Base-by-base conservation (phyloP, 2,113 vertebrate genomes). In the Scortum barcoo region DNA sequence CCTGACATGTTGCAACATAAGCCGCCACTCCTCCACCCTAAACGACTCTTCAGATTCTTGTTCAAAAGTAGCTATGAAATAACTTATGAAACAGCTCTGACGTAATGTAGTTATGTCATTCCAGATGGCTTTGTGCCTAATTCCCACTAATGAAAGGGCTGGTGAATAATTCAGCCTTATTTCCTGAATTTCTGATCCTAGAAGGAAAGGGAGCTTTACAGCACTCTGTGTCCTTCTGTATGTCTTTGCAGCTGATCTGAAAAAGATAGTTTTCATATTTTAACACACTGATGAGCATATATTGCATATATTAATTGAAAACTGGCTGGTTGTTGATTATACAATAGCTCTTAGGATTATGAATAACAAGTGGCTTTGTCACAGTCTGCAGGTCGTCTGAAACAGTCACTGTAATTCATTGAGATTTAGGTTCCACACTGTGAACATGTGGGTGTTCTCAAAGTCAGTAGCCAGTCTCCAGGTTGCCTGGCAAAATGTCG, bases 141-240 rank as follows among this genome's bases (percentile, higher is more conserved):
- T 63, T 79, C 40, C 28, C 19, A 54, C 54, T 83, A 58, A 76
- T 88, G 61, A 76, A 83, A 38, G 26, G 26, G 38, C 16, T 61
- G 20, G 40, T 84, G 56, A 85, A 88, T 92, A 89, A 91, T 89
- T 88, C 46, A 86, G 60, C 16, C 36, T 26, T 51, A 53, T 62
- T 36, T 79, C 63, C 54, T 80, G 63, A 51, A 72, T 83, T 76
- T 85, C 67, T 86, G 5, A 68, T 73, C 58, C 24, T 56, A 56
- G 70, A 56, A 67, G 28, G n/a, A 75, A 24, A 72, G 26, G 51
- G 3, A 80, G 26, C 78, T 86, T 87, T 78, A 80, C 76, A 72
- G 51, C 7, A 26, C 33, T 71, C 46, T 28, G n/a, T 85, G 26
- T 60, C 13, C 17, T 33, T 65, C 38, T 80, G 36, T 16, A 69